These are phyloP conservation scores for Tanypteryx hageni DNA, from an alignment of 2,888 invertebrate species.

Conservation along the genomic window DNA sequence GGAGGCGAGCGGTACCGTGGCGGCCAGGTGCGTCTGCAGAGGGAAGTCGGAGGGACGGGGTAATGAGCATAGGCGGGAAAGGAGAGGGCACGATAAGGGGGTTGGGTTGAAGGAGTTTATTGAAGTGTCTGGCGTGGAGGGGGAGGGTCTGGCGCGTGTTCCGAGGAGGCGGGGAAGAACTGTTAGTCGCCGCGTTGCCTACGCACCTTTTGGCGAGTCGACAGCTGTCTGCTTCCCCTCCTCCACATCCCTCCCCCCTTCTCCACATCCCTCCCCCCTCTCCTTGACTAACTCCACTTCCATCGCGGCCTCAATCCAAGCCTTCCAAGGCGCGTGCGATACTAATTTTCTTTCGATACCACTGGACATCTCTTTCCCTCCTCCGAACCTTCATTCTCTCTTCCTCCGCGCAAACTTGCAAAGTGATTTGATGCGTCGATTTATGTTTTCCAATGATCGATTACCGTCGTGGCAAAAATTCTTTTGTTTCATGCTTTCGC, in stretches of 20 bases:
- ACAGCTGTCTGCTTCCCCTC: constrained; percentile 45
- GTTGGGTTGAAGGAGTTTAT: constrained; percentile 63
- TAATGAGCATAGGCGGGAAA: background rate
- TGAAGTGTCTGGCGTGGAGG: constrained; percentile 45
- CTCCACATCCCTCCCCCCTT: background rate
- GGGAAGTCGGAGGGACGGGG: background rate
- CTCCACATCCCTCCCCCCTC: background rate
- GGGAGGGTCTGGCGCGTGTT: constrained; percentile 14
- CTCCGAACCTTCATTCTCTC: background rate
- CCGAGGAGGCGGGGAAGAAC: constrained; percentile 40
- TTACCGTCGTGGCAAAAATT: too few relatives aligned
- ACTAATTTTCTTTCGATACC: constrained; percentile 17
- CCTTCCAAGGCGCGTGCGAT: background rate
- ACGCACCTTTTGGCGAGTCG: constrained; percentile 51
- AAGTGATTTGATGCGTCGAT: too few relatives aligned
- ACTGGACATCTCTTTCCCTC: constrained; percentile 10
- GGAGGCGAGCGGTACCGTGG: background rate
- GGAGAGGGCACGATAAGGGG: background rate
- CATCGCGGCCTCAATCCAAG: too few relatives aligned
- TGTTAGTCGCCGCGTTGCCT: constrained; percentile 30
- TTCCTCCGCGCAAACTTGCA: background rate
- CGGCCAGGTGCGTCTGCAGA: background rate
- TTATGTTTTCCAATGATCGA: too few relatives aligned
- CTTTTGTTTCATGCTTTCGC: too few relatives aligned
- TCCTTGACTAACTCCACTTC: background rate